These are phyloP conservation scores for Allobates femoralis DNA, from an alignment of 2,797 vertebrate species.

Conservation along the genomic window DNA sequence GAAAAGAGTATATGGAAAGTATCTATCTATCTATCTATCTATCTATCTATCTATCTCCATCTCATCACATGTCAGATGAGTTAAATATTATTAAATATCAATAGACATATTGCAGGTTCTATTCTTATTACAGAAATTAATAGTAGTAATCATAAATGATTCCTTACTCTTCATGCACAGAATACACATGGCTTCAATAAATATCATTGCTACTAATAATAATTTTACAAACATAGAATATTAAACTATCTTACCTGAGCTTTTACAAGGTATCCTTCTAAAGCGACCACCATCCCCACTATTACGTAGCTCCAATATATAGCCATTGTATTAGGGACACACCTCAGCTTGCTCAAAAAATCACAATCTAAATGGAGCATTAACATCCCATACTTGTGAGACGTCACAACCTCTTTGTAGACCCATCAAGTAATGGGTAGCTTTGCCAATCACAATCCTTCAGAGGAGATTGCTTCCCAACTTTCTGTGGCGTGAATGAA, in stretches of 20 bases:
- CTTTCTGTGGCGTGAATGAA: slow-evolving; percentile 45
- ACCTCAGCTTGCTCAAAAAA: neutral
- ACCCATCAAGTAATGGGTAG: neutral
- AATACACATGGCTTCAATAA: neutral
- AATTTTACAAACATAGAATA: neutral
- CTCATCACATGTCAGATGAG: too few species aligned
- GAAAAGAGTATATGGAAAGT: neutral
- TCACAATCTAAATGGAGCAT: neutral
- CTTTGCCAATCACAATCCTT: slow-evolving; percentile 27
- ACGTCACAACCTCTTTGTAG: neutral
- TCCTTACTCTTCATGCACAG: neutral
- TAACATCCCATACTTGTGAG: slow-evolving; percentile 28
- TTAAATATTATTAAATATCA: neutral
- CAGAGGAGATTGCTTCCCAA: slow-evolving; percentile 41
- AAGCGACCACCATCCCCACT: slow-evolving; percentile 19
- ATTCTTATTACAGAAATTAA: neutral
- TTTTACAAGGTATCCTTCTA: slow-evolving; percentile 25
- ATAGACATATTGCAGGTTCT: neutral
- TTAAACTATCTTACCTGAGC: slow-evolving; percentile 52
- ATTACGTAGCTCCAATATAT: slow-evolving; percentile 1
- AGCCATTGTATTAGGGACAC: slow-evolving; percentile 35
- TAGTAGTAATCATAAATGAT: neutral
- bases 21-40: neutral
- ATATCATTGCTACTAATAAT: neutral
- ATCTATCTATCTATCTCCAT: neutral